Evolutionary conservation across 1,140 invertebrate species (phyloP).

Genomic region (Temnothorax curvispinosus): DNA sequence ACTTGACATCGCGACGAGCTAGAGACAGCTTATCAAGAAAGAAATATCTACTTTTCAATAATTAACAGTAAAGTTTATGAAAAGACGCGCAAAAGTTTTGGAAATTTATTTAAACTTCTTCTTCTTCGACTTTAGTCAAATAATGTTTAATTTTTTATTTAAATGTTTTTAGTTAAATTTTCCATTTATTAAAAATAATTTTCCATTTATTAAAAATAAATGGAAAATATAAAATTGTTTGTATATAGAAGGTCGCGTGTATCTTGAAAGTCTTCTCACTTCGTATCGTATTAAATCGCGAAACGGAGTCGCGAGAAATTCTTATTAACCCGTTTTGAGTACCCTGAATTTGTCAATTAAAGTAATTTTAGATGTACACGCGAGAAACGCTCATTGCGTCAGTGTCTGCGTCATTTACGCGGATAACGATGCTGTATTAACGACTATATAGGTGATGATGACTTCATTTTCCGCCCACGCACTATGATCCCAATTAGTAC

Average conservation of each 20-base stretch:
- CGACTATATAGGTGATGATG: not conserved
- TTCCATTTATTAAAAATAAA: not conserved
- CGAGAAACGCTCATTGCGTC: not conserved
- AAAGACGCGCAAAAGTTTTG: not conserved
- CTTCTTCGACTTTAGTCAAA: not conserved
- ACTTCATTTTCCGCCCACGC: not conserved
- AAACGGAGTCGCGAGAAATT: not conserved
- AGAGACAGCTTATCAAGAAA: not conserved
- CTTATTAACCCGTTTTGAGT: not conserved
- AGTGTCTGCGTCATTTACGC: not conserved
- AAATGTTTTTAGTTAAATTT: not conserved
- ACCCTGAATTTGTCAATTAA: not conserved
- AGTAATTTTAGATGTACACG: constrained; percentile 3
- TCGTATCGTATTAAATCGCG: not conserved
- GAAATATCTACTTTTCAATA: not conserved
- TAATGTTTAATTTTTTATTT: not conserved
- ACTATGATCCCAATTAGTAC: not conserved
- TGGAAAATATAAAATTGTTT: too few species aligned
- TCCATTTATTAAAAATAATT: not conserved
- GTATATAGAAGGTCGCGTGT: not conserved
- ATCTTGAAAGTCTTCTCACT: not conserved
- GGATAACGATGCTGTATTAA: constrained; percentile 6
- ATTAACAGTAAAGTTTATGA: not conserved
- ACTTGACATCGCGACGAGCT: not conserved
- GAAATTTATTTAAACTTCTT: not conserved